These are phyloP conservation scores for Danaus plexippus DNA, from an alignment of 1,140 invertebrate genomes.

Conservation along the genomic window DNA sequence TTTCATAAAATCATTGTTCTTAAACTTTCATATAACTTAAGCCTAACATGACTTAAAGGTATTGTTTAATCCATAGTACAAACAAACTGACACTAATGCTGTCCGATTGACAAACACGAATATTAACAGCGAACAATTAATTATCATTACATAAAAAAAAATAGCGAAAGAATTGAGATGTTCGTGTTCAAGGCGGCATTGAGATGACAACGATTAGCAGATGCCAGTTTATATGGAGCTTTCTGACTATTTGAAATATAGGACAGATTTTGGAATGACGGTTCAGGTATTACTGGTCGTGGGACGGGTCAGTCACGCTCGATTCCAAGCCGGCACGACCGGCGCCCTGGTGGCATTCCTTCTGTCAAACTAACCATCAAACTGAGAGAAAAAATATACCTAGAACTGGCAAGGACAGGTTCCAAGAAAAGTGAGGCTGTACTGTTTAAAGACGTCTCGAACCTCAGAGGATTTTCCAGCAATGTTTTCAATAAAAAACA, in stretches of 20 bases:
- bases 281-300: constrained; percentile 33
- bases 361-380: constrained; percentile 60
- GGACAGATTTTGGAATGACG: constrained; percentile 22
- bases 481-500: no score
- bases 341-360: constrained; percentile 51
- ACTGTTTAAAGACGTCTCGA: no score
- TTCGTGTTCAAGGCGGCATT: constrained; percentile 63
- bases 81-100: constrained; percentile 54
- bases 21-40: not conserved
- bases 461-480: no score
- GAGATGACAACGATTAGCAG: constrained; percentile 58
- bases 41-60: constrained; percentile 3
- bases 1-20: no score
- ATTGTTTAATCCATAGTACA: constrained; percentile 17
- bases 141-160: constrained; percentile 56
- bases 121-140: constrained; percentile 57
- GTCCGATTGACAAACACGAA: constrained; percentile 51
- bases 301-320: constrained; percentile 44
- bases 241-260: constrained; percentile 8
- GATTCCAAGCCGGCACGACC: constrained; percentile 48
- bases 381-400: constrained; percentile 48
- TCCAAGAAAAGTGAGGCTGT: constrained; percentile 30
- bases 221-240: constrained; percentile 23
- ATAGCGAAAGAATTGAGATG: constrained; percentile 46
- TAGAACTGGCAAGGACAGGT: constrained; percentile 48